Conservation (phyloP, 2,797 vertebrate species). For the Ctenochaetus hawaiiensis region DNA sequence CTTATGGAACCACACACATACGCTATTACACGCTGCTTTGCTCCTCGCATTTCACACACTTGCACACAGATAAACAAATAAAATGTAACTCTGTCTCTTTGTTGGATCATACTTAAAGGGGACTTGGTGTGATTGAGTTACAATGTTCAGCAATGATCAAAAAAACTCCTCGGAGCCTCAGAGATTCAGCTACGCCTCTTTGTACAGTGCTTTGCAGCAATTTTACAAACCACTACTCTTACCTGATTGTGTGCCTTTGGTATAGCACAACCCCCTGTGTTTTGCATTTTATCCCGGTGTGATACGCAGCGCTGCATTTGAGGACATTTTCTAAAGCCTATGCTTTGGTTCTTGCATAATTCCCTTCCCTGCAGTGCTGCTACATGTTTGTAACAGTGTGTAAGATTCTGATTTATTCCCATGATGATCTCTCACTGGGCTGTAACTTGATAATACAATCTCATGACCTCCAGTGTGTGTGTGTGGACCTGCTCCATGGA, state of each 20-base stretch:
- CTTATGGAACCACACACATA: conserved; percentile 62
- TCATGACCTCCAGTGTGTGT: conserved; percentile 69
- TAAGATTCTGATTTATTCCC: conserved; percentile 71
- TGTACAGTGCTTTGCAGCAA: conserved; percentile 40
- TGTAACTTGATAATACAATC: conserved; percentile 64
- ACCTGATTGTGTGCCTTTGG: conserved; percentile 63
- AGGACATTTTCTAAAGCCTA: conserved; percentile 40
- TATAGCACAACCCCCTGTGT: conserved; percentile 43
- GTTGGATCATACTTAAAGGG: conserved; percentile 69
- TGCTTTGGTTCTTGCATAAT: conserved; percentile 63
- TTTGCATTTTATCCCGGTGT: conserved; percentile 63
- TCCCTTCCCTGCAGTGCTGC: conserved; percentile 50
- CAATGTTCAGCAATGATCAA: conserved; percentile 55
- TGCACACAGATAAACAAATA: conserved; percentile 70
- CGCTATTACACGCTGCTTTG: conserved; percentile 65
- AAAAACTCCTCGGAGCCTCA: conserved; percentile 30
- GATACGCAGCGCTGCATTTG: conserved; percentile 44
- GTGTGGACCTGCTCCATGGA: conserved; percentile 55
- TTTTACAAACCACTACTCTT: conserved; percentile 62
- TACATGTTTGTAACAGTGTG: conserved; percentile 69
- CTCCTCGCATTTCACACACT: conserved; percentile 63
- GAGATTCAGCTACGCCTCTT: conserved; percentile 49
- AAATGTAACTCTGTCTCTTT: conserved; percentile 63
- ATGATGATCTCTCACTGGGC: conserved; percentile 63
- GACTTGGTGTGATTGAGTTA: conserved; percentile 57